These are phyloP conservation scores for Archivesica marissinica DNA, from an alignment of 1,140 invertebrate genomes.

Conservation along the genomic window DNA sequence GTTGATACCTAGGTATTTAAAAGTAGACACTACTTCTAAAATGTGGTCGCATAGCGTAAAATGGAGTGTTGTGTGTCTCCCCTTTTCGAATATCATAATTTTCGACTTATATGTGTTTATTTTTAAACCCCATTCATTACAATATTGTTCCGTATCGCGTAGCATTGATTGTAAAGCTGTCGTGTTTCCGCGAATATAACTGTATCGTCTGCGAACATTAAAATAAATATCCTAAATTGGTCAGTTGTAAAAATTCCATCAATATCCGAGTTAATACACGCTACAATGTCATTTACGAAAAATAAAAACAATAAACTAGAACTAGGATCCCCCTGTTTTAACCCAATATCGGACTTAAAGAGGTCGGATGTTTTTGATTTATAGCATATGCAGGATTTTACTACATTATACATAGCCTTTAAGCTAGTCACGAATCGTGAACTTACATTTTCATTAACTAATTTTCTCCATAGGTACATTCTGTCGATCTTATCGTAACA, in stretches of 20 bases:
- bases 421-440: constrained; percentile 9
- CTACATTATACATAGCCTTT: constrained; percentile 8
- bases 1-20: constrained; percentile 30
- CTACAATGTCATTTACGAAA: no score
- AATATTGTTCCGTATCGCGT: constrained; percentile 10
- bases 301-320: constrained; percentile 3
- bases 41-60: neutral
- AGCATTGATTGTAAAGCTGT: neutral
- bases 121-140: neutral
- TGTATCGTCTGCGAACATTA: constrained; percentile 25
- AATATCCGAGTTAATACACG: neutral
- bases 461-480: constrained; percentile 4
- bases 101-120: no score
- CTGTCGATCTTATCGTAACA: constrained; percentile 35
- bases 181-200: constrained; percentile 9
- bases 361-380: neutral
- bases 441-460: constrained; percentile 27
- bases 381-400: constrained; percentile 28
- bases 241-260: neutral
- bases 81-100: constrained; percentile 35
- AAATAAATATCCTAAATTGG: constrained; percentile 18
- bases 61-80: neutral
- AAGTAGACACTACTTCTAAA: neutral
- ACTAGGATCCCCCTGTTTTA: constrained; percentile 44
- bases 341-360: constrained; percentile 38